Percentiles rank a stretch among this genome's conserved stretches.
phyloP scores from a whole-genome alignment of 2,888 invertebrate genomes.

The Smittia aterrima region DNA sequence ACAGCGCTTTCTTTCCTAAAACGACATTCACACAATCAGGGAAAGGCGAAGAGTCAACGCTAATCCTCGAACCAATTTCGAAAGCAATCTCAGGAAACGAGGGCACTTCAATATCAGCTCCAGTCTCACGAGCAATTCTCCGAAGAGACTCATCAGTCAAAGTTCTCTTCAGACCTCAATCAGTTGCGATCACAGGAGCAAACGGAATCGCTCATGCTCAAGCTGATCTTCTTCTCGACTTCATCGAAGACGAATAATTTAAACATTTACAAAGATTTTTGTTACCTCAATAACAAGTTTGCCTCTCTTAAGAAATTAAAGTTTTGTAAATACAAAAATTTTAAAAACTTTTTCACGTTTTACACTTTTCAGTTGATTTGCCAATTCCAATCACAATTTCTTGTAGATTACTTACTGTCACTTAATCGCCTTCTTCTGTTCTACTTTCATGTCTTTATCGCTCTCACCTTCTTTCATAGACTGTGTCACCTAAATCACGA shows the following conservation, averaged over 20 bases:
- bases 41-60: conserved; percentile 48
- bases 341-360: not conserved
- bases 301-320: not conserved
- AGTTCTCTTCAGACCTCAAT: conserved; percentile 65
- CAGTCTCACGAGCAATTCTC: conserved; percentile 65
- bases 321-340: no score
- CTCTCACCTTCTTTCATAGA: no score
- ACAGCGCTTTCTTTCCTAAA: conserved; percentile 52
- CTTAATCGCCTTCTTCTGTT: no score
- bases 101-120: conserved; percentile 69
- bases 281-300: not conserved
- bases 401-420: no score
- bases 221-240: conserved; percentile 65
- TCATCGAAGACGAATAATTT: conserved; percentile 45
- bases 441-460: no score
- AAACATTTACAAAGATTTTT: not conserved
- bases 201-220: conserved; percentile 75
- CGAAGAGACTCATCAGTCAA: conserved; percentile 61
- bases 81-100: conserved; percentile 64
- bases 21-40: conserved; percentile 41
- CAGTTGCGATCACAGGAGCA: conserved; percentile 71
- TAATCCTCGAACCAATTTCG: conserved; percentile 65
- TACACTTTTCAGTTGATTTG: not conserved
- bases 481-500: no score
- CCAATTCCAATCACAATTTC: no score